These are phyloP conservation scores for Channa maculata DNA, from an alignment of 2,113 vertebrate species.

Conservation along the genomic window DNA sequence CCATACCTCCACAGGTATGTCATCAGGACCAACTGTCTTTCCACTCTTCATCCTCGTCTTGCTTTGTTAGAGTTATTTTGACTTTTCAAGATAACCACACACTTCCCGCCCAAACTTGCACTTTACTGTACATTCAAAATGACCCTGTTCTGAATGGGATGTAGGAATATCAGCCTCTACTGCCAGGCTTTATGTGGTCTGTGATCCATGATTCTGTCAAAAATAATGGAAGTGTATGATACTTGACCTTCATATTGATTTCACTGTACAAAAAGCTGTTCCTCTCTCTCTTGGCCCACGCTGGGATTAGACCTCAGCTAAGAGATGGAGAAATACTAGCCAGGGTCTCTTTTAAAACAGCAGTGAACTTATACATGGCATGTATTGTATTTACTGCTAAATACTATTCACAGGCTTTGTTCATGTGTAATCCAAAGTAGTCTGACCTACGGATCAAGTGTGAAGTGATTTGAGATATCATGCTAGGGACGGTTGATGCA, in stretches of 20 bases:
- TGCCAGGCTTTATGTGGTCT: slow-evolving; percentile 39
- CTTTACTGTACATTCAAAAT: slow-evolving; percentile 1
- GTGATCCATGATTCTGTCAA: slow-evolving; percentile 23
- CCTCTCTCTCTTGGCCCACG: slow-evolving; percentile 42
- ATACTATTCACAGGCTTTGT: not conserved
- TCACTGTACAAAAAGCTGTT: slow-evolving; percentile 24
- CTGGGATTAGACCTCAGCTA: slow-evolving; percentile 12
- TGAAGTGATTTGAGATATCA: slow-evolving; percentile 41
- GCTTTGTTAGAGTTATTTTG: not conserved
- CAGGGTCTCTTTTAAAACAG: slow-evolving; percentile 4
- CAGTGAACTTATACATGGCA: not conserved
- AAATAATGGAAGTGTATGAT: slow-evolving; percentile 52
- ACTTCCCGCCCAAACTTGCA: slow-evolving; percentile 6
- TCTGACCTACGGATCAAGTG: slow-evolving; percentile 22
- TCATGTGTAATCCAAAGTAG: slow-evolving; percentile 1
- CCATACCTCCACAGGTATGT: not conserved
- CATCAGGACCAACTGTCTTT: no score
- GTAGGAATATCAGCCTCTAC: slow-evolving; percentile 38
- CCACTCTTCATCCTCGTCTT: no score
- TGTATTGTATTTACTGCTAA: not conserved
- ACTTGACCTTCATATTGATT: slow-evolving; percentile 38
- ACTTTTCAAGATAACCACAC: not conserved
- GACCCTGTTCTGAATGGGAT: not conserved
- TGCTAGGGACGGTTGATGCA: slow-evolving; percentile 24
- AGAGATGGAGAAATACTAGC: slow-evolving; percentile 19